Conservation (phyloP, 92 coral and sea anemone genomes). For the Chrysogorgia sp. region DNA sequence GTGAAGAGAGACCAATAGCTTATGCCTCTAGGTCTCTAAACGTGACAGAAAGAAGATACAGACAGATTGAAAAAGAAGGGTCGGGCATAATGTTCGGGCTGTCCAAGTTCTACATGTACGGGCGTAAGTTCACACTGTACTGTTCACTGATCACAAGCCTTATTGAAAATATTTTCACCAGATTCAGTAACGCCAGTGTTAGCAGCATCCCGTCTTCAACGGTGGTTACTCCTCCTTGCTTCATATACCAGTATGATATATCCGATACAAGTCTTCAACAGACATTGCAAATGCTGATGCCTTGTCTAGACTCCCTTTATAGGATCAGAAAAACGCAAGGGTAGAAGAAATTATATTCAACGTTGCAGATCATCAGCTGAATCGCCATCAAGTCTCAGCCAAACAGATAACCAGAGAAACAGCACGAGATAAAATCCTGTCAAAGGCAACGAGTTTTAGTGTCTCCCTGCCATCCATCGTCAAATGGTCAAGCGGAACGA, state of each 20-base stretch:
- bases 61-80: constrained; percentile 47
- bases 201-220: not conserved
- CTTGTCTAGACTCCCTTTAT: no score
- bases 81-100: constrained; percentile 47
- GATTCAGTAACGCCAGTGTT: not conserved
- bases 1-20: constrained; percentile 34
- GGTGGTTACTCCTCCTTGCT: no score
- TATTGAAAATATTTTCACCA: not conserved
- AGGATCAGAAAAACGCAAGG: no score
- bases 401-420: no score
- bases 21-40: constrained; percentile 27
- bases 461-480: constrained; percentile 58
- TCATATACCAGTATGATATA: no score
- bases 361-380: no score
- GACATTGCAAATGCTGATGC: no score
- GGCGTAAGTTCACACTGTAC: constrained; percentile 54
- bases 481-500: no score
- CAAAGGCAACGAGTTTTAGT: constrained; percentile 54
- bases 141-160: constrained; percentile 51
- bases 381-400: no score
- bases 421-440: no score
- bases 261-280: no score
- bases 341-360: no score
- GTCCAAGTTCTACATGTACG: constrained; percentile 46
- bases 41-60: constrained; percentile 22